Percentiles rank a stretch among this genome's conserved stretches.
Evolutionary conservation across 2,888 invertebrate species (phyloP).

Genomic region (Drosophila picticornis): DNA sequence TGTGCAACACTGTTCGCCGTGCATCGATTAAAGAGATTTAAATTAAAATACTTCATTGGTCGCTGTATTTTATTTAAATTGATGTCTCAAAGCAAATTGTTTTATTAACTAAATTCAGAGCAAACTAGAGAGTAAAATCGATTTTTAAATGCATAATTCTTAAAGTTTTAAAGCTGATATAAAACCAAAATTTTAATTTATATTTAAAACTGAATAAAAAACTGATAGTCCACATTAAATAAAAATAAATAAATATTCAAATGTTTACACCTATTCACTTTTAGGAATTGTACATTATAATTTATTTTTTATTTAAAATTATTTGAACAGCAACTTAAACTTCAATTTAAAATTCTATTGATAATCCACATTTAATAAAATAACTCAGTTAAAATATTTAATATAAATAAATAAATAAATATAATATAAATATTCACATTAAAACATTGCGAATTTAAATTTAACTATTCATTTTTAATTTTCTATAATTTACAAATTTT

Average conservation of each 20-base stretch:
- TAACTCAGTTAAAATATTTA: background rate
- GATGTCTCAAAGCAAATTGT: background rate
- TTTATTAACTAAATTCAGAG: background rate
- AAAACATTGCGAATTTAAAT: background rate
- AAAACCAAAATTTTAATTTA: background rate
- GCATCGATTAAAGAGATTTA: constrained; percentile 58
- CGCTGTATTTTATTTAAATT: background rate
- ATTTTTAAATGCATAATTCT: background rate
- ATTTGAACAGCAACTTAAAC: background rate
- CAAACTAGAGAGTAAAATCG: background rate
- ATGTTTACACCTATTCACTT: background rate
- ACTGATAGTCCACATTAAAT: no score
- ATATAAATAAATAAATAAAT: background rate
- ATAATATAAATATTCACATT: background rate
- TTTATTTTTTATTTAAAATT: background rate
- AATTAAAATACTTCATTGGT: constrained; percentile 43
- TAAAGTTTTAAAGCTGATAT: background rate
- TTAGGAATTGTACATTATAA: background rate
- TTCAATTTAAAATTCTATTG: background rate
- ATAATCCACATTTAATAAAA: background rate
- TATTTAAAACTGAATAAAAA: background rate
- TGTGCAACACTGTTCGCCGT: constrained; percentile 1
- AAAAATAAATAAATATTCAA: no score
- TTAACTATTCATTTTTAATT: background rate
- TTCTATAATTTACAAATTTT: background rate